phyloP scores from a whole-genome alignment of 2,113 vertebrate genomes.

The Cnemophilus loriae region DNA sequence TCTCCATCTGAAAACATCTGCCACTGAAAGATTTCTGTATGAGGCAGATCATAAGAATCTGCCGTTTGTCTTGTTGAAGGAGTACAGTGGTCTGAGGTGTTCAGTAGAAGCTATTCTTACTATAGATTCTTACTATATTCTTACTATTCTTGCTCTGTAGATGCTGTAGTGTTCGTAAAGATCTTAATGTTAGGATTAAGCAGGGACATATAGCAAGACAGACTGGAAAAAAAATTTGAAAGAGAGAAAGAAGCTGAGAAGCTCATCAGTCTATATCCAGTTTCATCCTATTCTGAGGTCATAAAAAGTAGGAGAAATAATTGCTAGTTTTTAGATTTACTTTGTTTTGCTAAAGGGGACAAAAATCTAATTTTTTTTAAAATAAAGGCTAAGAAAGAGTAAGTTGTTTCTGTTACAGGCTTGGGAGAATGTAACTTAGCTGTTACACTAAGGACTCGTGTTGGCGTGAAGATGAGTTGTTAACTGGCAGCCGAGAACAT shows the following conservation, averaged over 20 bases:
- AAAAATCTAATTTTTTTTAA: not conserved
- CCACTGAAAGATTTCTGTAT: not conserved
- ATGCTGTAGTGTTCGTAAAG: not conserved
- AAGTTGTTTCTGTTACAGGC: not conserved
- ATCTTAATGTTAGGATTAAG: not conserved
- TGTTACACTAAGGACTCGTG: not conserved
- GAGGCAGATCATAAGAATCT: not conserved
- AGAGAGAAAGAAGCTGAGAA: not conserved
- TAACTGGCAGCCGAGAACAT: not conserved
- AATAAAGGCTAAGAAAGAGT: not conserved
- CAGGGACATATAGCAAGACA: not conserved
- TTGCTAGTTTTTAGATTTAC: not conserved
- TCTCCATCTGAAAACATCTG: not conserved
- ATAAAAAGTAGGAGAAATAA: not conserved
- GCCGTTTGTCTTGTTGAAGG: not conserved
- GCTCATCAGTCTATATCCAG: not conserved
- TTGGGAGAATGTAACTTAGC: not conserved
- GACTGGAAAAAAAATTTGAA: not conserved
- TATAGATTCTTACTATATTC: not conserved
- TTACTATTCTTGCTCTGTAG: not conserved
- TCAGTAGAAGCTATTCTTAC: not conserved
- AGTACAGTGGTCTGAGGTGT: not conserved
- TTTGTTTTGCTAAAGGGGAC: not conserved
- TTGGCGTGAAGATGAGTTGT: not conserved
- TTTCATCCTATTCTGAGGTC: not conserved